Conservation (phyloP, 1,140 invertebrate species). For the Formica exsecta region DNA sequence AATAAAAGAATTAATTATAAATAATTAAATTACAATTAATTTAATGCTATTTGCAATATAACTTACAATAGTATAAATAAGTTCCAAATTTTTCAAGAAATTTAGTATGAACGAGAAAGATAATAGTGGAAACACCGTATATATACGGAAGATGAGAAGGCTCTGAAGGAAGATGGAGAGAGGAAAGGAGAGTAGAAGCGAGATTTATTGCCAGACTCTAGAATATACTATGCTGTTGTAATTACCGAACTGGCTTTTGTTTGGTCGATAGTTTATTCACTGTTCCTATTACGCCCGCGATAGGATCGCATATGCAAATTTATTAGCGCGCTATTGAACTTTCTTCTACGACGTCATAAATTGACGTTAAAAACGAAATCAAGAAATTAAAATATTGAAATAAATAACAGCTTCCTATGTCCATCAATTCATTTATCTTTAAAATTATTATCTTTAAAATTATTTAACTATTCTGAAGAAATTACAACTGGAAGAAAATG, state of each 20-base stretch:
- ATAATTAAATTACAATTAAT: neutral
- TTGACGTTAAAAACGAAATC: conserved; percentile 10
- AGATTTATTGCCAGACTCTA: conserved; percentile 74
- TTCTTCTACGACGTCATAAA: neutral
- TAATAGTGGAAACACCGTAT: conserved; percentile 33
- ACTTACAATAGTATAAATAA: neutral
- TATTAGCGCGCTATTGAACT: conserved; percentile 1
- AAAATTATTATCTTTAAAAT: neutral
- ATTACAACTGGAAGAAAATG: neutral
- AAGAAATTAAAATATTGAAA: neutral
- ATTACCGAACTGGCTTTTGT: conserved; percentile 70
- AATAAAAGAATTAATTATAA: neutral
- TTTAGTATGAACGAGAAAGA: neutral
- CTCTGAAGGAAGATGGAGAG: neutral
- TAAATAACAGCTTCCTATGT: neutral
- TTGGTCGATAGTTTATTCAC: conserved; percentile 48
- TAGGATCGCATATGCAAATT: conserved; percentile 32
- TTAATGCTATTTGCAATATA: neutral
- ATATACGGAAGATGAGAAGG: conserved; percentile 34
- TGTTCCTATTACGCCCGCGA: conserved; percentile 8
- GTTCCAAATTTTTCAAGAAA: neutral
- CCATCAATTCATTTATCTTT: neutral
- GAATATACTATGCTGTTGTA: conserved; percentile 71
- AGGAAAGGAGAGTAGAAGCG: conserved; percentile 35
- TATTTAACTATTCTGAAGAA: neutral